Evolutionary conservation across 2,888 invertebrate species (phyloP).

Genomic region (Aspidiotus destructor): DNA sequence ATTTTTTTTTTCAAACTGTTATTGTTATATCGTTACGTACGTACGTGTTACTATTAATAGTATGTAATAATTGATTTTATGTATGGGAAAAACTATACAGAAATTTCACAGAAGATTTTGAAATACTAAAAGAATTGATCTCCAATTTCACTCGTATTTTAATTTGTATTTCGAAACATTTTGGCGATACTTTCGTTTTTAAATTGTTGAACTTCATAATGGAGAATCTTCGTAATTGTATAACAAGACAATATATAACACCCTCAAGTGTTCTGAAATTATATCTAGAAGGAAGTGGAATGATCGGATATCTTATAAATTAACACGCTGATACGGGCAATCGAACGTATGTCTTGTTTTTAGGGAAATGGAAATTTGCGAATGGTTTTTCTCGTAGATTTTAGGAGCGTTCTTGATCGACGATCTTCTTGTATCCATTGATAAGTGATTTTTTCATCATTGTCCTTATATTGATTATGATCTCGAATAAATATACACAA

Average conservation of each 20-base stretch:
- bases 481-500: too few species aligned
- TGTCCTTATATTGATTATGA: too few species aligned
- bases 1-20: not conserved
- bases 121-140: not conserved
- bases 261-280: not conserved
- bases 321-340: too few species aligned
- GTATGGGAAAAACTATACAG: not conserved
- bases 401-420: too few species aligned
- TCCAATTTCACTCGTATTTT: not conserved
- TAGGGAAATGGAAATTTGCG: too few species aligned
- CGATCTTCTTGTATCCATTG: too few species aligned
- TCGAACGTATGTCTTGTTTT: too few species aligned
- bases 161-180: conserved; percentile 4
- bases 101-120: conserved; percentile 1
- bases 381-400: too few species aligned
- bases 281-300: not conserved
- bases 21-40: not conserved
- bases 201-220: not conserved
- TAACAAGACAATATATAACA: not conserved
- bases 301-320: not conserved
- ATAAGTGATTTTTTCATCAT: too few species aligned
- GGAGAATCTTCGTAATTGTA: not conserved
- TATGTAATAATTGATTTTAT: too few species aligned
- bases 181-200: conserved; percentile 1
- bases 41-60: not conserved